Evolutionary conservation across 1,140 invertebrate genomes (phyloP), one percentile per base, ranked within the genome.

Genomic region (Pseudomyrmex gracilis): DNA sequence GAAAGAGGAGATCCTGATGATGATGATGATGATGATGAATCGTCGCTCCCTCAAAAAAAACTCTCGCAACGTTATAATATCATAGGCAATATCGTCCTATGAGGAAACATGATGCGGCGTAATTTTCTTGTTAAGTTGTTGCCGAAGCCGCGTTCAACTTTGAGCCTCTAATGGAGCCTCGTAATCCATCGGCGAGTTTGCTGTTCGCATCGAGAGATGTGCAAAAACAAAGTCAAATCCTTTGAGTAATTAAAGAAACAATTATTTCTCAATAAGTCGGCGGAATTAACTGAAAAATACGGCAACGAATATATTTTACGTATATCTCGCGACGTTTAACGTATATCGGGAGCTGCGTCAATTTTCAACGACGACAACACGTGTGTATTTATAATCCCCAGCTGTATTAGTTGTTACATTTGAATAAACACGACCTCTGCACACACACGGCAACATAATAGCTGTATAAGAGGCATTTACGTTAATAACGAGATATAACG

Each of bases 51-150:
- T 34, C 34, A 34, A 13, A 58, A 78, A 78, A 34, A 34, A 34
- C 0, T 34, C 20, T 58, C 58, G 17, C 20, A 47, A 20, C 58
- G 43, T 24, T 34, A 55, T 20, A 34, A 34, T 24, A 8, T 34
- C 7, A 34, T 47, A 17, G 22, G 58, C 53, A 24, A 71, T 71
- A 80, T 80, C 34, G 70, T 80, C 34, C 70, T 80, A 70, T 70
- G 66, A 71, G 66, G 43, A 43, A 58, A 80, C 51, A 22, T 80
- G 76, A 70, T 34, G 76, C 66, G 22, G 53, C 66, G 43, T 80
- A 70, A 80, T 71, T 80, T 53, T 80, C 64, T 34, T 24, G 12
- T n/a, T 60, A 58, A 53, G 49, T 78, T 24, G 34, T 24, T 15
- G 17, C 53, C 22, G 49, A 5, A 12, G 4, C 34, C 34, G 34